Evolutionary conservation across 2,888 invertebrate genomes (phyloP), one percentile per base, ranked within the genome.

Genomic region (Cerastis leucographa): DNA sequence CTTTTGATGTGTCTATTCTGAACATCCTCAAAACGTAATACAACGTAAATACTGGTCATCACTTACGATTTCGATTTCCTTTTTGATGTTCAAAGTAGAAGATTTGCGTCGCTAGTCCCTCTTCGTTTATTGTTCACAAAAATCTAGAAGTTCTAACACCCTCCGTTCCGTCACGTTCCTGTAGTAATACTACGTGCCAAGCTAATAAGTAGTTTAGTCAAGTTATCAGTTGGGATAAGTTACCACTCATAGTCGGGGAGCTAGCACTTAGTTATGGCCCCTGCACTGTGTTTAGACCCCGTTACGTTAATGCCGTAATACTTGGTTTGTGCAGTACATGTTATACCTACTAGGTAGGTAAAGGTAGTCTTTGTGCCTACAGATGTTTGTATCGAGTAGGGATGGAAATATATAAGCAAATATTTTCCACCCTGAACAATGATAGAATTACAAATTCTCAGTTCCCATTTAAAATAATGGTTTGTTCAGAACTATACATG

Each of bases 291-390:
- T 86, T 84, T 86, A 84, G 71, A 46, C 42, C 22, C 86, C 83
- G 83, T 84, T 86, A 84, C 51, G 61, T 83, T 86, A 86, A 83
- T 86, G 65, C 59, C 17, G 51, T 81, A 85, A 69, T 81, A 71
- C 68, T n/a, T 14, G 64, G 56, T 40, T 44, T n/a, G 40, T 25
- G 40, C 79, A 17, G 40, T 42, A 42, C 12, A 44, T 29, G 56
- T 19, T 29, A 6, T 6, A 19, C 0, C n/a, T 11, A n/a, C n/a
- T 42, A 12, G 40, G 17, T 25, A 42, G 40, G 44, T 12, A 2
- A n/a, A n/a, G n/a, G n/a, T n/a, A n/a, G n/a, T n/a, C n/a, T n/a
- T n/a, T n/a, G n/a, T 49, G n/a, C 12, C 6, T 35, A 5, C 19
- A 35, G 22, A 46, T 49, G 3, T 42, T 35, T 7, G 29, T n/a